These are phyloP conservation scores for Helicolenus hilgendorfi DNA, from an alignment of 2,797 vertebrate genomes.

Conservation along the genomic window DNA sequence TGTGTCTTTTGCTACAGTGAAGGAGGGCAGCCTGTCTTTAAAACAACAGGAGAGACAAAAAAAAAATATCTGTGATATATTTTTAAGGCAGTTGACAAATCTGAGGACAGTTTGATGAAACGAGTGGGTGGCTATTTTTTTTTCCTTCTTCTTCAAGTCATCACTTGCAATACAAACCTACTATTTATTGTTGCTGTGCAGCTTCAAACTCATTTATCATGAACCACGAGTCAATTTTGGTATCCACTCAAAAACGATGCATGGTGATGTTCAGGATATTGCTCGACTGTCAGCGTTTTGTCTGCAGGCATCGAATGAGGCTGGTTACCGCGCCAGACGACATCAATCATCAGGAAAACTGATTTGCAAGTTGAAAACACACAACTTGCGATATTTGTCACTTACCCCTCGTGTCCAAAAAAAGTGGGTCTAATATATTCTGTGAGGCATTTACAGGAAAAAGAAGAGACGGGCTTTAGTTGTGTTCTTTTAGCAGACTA, in stretches of 20 bases:
- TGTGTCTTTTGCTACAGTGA: background rate
- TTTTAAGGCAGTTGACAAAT: background rate
- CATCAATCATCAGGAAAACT: conserved; percentile 61
- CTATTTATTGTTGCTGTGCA: conserved; percentile 21
- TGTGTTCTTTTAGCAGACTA: background rate
- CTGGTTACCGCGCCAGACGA: conserved; percentile 37
- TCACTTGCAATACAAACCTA: conserved; percentile 35
- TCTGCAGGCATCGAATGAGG: conserved; percentile 30
- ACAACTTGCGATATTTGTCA: conserved; percentile 14
- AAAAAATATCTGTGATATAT: background rate
- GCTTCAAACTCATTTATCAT: conserved; percentile 67
- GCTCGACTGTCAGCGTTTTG: conserved; percentile 54
- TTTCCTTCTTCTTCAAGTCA: conserved; percentile 2
- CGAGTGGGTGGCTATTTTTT: background rate
- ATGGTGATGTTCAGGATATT: conserved; percentile 68
- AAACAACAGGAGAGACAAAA: background rate
- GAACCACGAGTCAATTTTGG: conserved; percentile 57
- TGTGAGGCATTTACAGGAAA: background rate
- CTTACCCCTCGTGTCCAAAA: background rate
- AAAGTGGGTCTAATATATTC: background rate
- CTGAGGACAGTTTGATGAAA: conserved; percentile 23
- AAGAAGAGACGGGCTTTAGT: background rate
- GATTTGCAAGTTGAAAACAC: conserved; percentile 49
- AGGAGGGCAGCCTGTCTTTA: background rate
- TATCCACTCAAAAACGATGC: conserved; percentile 47